Conservation (phyloP, 2,888 invertebrate genomes). For the Pseudanteris insignis region DNA sequence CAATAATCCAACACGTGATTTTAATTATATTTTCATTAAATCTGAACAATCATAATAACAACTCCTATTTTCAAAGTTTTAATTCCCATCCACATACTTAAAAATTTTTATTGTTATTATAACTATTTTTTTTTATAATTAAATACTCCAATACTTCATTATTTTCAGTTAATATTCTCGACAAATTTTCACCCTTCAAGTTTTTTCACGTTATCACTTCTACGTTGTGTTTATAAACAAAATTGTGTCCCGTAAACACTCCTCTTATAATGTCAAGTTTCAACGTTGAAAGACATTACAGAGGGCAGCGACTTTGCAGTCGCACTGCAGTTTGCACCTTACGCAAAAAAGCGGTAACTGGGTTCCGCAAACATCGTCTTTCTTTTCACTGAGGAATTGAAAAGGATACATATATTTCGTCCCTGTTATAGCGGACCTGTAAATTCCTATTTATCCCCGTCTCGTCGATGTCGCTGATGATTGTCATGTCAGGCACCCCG, state of each 20-base stretch:
- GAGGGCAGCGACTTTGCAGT: slow-evolving; percentile 4
- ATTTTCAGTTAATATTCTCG: no score
- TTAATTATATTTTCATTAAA: no score
- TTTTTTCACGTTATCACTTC: no score
- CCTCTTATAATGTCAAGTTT: background rate
- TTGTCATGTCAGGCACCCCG: slow-evolving; percentile 91
- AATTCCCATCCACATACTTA: no score
- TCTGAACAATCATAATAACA: no score
- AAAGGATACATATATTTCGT: slow-evolving; percentile 94
- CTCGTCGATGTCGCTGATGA: slow-evolving; percentile 90
- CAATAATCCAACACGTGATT: no score
- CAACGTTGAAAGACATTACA: no score
- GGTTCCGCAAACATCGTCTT: slow-evolving; percentile 43
- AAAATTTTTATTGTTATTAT: no score
- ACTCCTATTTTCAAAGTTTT: no score
- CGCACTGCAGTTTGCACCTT: slow-evolving; percentile 6
- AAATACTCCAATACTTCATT: no score
- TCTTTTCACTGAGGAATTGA: slow-evolving; percentile 24
- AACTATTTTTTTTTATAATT: no score
- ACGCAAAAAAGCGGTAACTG: slow-evolving; percentile 43
- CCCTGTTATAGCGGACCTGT: slow-evolving; percentile 80
- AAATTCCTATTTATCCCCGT: slow-evolving; percentile 88
- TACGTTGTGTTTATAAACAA: background rate
- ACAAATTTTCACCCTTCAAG: no score
- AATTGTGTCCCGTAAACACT: background rate